phyloP scores from a whole-genome alignment of 2,113 vertebrate species.

The Tyrannus savana region DNA sequence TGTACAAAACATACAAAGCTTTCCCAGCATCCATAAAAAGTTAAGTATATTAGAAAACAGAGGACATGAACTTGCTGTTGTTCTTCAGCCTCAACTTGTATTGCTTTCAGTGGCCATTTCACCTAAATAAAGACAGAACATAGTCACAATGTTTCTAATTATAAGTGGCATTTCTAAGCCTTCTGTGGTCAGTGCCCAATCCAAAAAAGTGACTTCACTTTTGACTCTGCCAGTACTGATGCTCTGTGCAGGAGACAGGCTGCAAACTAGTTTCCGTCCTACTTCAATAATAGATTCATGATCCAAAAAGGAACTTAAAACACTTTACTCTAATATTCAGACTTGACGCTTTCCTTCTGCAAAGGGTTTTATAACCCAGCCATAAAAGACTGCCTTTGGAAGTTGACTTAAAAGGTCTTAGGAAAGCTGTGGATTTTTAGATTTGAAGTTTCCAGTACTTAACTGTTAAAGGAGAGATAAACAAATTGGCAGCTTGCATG shows the following conservation, averaged over 20 bases:
- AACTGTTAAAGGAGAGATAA: conserved; percentile 30
- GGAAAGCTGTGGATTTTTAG: conserved; percentile 37
- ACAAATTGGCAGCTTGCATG: neutral
- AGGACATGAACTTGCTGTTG: neutral
- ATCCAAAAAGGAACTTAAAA: conserved; percentile 63
- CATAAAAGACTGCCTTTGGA: conserved; percentile 70
- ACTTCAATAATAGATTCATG: conserved; percentile 40
- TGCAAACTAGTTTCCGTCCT: conserved; percentile 48
- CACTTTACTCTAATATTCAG: conserved; percentile 64
- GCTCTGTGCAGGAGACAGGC: neutral
- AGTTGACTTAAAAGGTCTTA: conserved; percentile 50
- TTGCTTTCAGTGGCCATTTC: conserved; percentile 53
- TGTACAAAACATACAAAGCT: neutral
- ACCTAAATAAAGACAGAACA: conserved; percentile 21
- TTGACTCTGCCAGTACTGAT: neutral
- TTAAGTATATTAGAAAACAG: conserved; percentile 4
- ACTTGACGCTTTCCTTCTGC: conserved; percentile 63
- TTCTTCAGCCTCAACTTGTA: conserved; percentile 6
- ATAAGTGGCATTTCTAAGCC: conserved; percentile 46
- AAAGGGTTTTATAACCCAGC: conserved; percentile 58
- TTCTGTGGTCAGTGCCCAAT: neutral
- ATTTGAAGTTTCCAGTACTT: conserved; percentile 34
- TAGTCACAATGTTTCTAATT: conserved; percentile 55
- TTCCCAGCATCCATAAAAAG: conserved; percentile 38
- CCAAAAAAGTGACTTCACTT: conserved; percentile 60